phyloP scores from a whole-genome alignment of 2,888 invertebrate species.

The Koerneria pararmatus region DNA sequence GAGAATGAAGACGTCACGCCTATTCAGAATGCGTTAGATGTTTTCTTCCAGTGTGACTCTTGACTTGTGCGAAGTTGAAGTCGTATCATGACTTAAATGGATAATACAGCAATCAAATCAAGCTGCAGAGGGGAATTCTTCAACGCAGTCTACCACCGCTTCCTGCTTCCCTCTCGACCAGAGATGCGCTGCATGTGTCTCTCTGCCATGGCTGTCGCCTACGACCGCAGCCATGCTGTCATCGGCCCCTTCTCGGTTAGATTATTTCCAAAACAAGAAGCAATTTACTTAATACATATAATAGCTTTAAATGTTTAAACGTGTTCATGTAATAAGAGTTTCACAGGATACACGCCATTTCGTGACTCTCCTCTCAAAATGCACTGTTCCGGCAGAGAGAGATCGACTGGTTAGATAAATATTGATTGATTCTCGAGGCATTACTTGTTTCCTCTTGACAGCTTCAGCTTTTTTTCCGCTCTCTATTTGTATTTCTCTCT shows the following conservation, averaged over 20 bases:
- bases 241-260: no score
- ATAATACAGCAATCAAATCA: slow-evolving; percentile 20
- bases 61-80: neutral
- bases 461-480: neutral
- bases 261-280: no score
- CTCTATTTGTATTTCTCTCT: neutral
- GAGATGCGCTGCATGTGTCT: slow-evolving; percentile 96
- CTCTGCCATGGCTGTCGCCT: slow-evolving; percentile 86
- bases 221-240: no score
- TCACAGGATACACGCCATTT: slow-evolving; percentile 94
- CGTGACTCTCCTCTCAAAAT: slow-evolving; percentile 88
- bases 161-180: slow-evolving; percentile 80
- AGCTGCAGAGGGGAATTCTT: slow-evolving; percentile 81
- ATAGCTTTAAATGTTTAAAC: no score
- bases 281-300: no score
- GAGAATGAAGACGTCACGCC: slow-evolving; percentile 67
- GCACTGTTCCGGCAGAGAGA: slow-evolving; percentile 76
- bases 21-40: slow-evolving; percentile 62
- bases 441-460: neutral
- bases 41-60: neutral
- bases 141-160: slow-evolving; percentile 95
- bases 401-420: slow-evolving; percentile 67
- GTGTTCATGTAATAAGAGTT: no score
- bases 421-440: neutral
- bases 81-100: neutral